These are phyloP conservation scores for Macrobrachium rosenbergii DNA, from an alignment of 1,140 invertebrate genomes.

Conservation along the genomic window DNA sequence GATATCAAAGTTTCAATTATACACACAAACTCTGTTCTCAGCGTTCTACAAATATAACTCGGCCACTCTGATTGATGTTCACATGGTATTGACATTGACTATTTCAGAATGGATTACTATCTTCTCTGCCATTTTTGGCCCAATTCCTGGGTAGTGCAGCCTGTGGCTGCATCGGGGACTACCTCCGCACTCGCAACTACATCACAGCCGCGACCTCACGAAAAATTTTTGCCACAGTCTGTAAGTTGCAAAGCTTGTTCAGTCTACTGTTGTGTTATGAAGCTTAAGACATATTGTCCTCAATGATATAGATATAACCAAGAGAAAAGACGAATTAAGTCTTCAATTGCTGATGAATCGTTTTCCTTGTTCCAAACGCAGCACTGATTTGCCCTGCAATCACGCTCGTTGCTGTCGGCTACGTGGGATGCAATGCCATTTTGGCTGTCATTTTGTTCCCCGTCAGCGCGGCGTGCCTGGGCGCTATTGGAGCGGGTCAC, in stretches of 20 bases:
- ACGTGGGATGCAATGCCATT: slow-evolving; percentile 33
- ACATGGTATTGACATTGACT: too few species aligned
- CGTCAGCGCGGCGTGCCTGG: slow-evolving; percentile 24
- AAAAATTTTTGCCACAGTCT: slow-evolving; percentile 26
- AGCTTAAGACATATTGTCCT: neutral
- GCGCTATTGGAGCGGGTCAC: slow-evolving; percentile 39
- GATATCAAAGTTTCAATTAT: too few species aligned
- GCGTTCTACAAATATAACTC: too few species aligned
- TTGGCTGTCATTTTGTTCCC: slow-evolving; percentile 28
- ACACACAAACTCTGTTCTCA: too few species aligned
- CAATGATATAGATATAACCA: neutral
- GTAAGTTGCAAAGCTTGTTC: slow-evolving; percentile 5
- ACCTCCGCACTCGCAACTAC: slow-evolving; percentile 8
- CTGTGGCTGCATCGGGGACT: slow-evolving; percentile 7
- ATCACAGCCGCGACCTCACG: slow-evolving; percentile 25
- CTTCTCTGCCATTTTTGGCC: slow-evolving; percentile 41
- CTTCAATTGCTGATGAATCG: neutral
- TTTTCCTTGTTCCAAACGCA: neutral
- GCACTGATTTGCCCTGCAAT: slow-evolving; percentile 34
- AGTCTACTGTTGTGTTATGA: neutral
- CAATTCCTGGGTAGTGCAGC: slow-evolving; percentile 34
- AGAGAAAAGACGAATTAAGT: neutral
- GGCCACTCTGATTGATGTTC: too few species aligned
- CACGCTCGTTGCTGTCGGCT: slow-evolving; percentile 38
- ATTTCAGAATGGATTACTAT: slow-evolving; percentile 46